Evolutionary conservation across 2,797 vertebrate species (phyloP), one percentile per base, ranked within the genome.

Genomic region (Tiaroga cobitis): DNA sequence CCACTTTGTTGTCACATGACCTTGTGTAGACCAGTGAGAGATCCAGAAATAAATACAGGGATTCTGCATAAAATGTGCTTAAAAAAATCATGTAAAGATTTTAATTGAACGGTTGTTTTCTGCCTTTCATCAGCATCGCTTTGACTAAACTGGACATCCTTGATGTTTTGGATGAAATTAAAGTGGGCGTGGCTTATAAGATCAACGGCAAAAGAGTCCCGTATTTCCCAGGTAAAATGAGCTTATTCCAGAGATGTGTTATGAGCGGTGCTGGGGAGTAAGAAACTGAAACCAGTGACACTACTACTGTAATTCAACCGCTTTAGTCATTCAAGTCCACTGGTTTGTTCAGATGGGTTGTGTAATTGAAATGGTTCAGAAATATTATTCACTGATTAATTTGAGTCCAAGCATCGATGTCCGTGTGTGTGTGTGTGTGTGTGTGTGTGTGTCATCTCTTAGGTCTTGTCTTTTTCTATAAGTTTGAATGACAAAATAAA

Each of bases 111-210:
- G 7, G 4, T 56, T 19, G 34, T 72, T 72, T 69, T 84, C 1
- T 69, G 2, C 68, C 18, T 82, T 54, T 79, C 37, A 85, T 46
- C 93, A 99, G 98, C 89, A 96, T 99, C 93, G 98, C 98, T 75
- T 94, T 99, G 91, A 99, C 97, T 87, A 99, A 99, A 94, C 95
- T 99, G 92, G 98, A 99, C 93, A 99, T 99, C 94, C 93, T 99
- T 82, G 98, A 99, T 83, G 95, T 96, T 86, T 92, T 99, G 92
- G 96, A 97, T 90, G 98, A 99, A 93, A 97, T 99, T 89, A 98
- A 99, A 96, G 96, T 99, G 0, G 97, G 97, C 67, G 90, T 99
- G 43, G 96, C 98, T 24, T 99, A 99, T 93, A 99, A 97, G 93
- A 91, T 99, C 82, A 96, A 96, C 9, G 97, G 97, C 72, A 99